Evolutionary conservation across 1,140 invertebrate genomes (phyloP).

Genomic region (Drosophila sulfurigaster): DNA sequence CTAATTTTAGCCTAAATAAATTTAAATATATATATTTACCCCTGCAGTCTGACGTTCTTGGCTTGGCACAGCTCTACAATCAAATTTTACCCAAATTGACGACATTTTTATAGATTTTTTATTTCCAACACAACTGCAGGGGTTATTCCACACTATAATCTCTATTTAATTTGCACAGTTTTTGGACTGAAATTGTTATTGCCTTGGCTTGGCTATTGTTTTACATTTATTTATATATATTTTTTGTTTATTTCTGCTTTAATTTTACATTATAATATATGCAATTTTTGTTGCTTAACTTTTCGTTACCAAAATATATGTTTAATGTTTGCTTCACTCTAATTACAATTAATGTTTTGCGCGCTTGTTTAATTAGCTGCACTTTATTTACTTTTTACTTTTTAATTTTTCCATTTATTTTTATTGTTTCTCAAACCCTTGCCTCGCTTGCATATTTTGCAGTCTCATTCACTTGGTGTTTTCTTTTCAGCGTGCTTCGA

Average conservation of each 20-base stretch:
- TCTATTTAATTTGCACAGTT: constrained; percentile 12
- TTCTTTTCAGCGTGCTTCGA: neutral
- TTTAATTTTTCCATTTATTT: constrained; percentile 50
- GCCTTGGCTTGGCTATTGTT: neutral
- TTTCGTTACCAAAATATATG: constrained; percentile 14
- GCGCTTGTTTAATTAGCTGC: constrained; percentile 11
- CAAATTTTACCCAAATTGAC: neutral
- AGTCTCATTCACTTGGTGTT: constrained; percentile 65
- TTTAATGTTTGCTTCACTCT: neutral
- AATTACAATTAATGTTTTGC: constrained; percentile 11
- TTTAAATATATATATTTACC: neutral
- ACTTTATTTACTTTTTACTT: constrained; percentile 18
- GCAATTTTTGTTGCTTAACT: neutral
- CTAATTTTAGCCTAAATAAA: neutral
- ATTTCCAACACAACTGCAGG: constrained; percentile 1
- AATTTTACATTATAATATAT: neutral
- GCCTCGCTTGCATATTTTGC: constrained; percentile 40
- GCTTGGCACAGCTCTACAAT: neutral
- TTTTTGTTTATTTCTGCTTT: too few species aligned
- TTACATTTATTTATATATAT: too few species aligned
- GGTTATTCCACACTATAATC: neutral
- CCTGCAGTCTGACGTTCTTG: neutral
- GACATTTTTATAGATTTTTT: neutral
- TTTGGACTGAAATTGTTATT: constrained; percentile 25
- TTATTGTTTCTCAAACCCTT: constrained; percentile 2